A percentile compares a stretch with the other conserved stretches of the same genome.
phyloP scores from a whole-genome alignment of 2,888 invertebrate genomes.

The Tortricodes alternella region DNA sequence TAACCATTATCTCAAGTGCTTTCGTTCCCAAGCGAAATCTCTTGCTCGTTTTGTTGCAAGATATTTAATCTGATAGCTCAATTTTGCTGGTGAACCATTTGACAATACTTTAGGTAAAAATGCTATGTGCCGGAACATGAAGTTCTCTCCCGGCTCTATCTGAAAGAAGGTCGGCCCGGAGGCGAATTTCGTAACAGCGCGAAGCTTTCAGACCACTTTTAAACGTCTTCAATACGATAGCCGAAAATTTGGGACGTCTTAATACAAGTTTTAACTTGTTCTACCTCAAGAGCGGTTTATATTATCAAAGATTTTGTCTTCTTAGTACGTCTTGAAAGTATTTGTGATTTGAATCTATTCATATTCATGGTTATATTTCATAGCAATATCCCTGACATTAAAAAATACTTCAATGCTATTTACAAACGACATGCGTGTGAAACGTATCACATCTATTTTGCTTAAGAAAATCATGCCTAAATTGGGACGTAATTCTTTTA shows the following conservation, averaged over 20 bases:
- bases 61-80: conserved; percentile 20
- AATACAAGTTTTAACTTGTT: conserved; percentile 18
- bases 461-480: conserved; percentile 10
- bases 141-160: conserved; percentile 45
- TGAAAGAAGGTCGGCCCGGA: conserved; percentile 52
- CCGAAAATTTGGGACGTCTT: conserved; percentile 48
- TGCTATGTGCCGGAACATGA: conserved; percentile 45
- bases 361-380: neutral
- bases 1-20: neutral
- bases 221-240: conserved; percentile 48
- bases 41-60: neutral
- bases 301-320: neutral
- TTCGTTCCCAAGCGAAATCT: neutral
- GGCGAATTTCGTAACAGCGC: conserved; percentile 56
- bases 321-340: neutral
- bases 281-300: neutral
- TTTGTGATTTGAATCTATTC: neutral
- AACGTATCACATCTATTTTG: neutral
- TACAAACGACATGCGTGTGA: neutral
- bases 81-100: conserved; percentile 34
- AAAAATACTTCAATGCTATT: neutral
- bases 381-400: neutral
- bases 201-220: conserved; percentile 49
- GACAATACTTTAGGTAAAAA: conserved; percentile 39
- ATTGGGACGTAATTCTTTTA: conserved; percentile 37